Evolutionary conservation across 2,113 vertebrate genomes (phyloP).

Genomic region (Arenaria interpres): DNA sequence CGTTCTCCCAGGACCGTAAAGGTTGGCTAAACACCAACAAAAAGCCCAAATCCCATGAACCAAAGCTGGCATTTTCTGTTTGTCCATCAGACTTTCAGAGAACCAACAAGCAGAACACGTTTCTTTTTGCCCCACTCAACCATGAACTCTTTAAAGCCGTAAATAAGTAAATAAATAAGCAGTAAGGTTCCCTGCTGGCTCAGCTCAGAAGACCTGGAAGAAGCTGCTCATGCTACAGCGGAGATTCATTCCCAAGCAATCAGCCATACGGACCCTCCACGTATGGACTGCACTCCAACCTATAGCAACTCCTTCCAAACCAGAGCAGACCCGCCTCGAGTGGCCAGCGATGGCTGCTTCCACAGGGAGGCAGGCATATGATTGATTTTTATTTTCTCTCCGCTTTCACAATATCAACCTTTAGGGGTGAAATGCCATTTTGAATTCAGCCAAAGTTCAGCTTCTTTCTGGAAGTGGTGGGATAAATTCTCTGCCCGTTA

Average conservation of each 20-base stretch:
- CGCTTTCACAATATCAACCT: background rate
- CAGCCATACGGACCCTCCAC: background rate
- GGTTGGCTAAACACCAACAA: background rate
- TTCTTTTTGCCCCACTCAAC: background rate
- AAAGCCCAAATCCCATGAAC: background rate
- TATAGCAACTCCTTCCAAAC: background rate
- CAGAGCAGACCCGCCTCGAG: background rate
- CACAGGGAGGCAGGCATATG: background rate
- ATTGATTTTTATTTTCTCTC: background rate
- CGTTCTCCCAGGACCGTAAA: background rate
- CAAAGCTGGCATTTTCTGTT: background rate
- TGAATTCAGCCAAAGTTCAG: background rate
- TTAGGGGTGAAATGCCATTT: background rate
- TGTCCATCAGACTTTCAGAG: background rate
- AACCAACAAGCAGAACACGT: background rate
- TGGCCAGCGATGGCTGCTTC: background rate
- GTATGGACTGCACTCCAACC: background rate
- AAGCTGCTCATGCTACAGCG: fast-evolving
- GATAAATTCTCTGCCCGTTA: background rate
- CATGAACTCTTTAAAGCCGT: background rate
- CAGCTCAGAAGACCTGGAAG: background rate
- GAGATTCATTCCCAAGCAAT: background rate
- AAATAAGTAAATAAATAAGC: slow-evolving; percentile 49
- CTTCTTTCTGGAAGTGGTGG: background rate
- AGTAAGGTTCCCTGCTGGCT: background rate